A percentile compares a stretch with the other conserved stretches of the same genome.
phyloP scores from a whole-genome alignment of 2,888 invertebrate species.

The Sabatieria punctata region DNA sequence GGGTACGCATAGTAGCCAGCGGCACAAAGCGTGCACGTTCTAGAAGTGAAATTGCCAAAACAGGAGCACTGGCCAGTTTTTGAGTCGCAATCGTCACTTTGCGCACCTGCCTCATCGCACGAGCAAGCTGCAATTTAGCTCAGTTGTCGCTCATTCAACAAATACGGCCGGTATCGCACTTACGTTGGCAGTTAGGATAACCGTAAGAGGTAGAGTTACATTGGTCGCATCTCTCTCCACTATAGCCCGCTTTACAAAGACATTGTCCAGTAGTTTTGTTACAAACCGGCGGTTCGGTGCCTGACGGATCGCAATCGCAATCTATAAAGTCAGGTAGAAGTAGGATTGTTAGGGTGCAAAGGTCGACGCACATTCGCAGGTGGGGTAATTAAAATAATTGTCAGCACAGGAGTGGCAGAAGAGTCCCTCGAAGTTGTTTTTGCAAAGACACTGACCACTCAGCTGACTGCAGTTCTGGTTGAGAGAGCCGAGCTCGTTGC shows the following conservation, averaged over 20 bases:
- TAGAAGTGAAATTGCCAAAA: conserved; percentile 45
- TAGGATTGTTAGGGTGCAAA: neutral
- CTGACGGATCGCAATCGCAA: conserved; percentile 66
- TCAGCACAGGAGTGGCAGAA: conserved; percentile 76
- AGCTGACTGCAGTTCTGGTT: conserved; percentile 58
- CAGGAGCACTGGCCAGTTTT: conserved; percentile 56
- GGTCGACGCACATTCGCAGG: conserved; percentile 42
- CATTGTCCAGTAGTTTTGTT: conserved; percentile 65
- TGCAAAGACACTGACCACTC: conserved; percentile 75
- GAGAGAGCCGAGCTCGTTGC: conserved; percentile 59
- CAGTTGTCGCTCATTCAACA: no score
- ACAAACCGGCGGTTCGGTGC: conserved; percentile 66
- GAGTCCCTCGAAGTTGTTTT: conserved; percentile 67
- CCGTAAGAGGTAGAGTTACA: conserved; percentile 69
- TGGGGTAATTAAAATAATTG: conserved; percentile 54
- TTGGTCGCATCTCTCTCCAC: conserved; percentile 70
- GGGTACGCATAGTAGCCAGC: conserved; percentile 83
- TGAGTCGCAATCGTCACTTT: conserved; percentile 64
- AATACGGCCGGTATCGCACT: no score
- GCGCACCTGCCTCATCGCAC: conserved; percentile 75
- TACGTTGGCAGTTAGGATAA: conserved; percentile 42
- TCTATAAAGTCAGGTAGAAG: conserved; percentile 26
- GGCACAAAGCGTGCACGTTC: conserved; percentile 76
- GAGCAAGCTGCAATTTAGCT: no score
- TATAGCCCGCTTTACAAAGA: conserved; percentile 73